Evolutionary conservation across 2,797 vertebrate genomes (phyloP), one percentile per base, ranked within the genome.

Genomic region (Chelmon rostratus): DNA sequence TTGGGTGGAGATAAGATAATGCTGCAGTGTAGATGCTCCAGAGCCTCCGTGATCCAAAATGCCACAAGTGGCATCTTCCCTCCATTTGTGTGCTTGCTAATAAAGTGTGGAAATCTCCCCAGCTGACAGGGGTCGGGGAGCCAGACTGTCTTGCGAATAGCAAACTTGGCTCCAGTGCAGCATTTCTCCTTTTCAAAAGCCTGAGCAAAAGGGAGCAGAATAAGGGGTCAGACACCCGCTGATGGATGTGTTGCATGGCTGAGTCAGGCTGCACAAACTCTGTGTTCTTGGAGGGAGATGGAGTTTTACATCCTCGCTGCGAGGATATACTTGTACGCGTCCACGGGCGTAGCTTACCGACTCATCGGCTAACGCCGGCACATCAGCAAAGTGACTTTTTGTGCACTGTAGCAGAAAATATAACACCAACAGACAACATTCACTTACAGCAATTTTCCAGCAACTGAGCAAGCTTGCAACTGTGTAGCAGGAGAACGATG

Each of bases 91-190:
- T 63, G 19, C 40, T 42, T 21, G 25, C 40, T 85, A 72, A 86
- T 78, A 82, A 87, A 86, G 68, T 54, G 83, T 79, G 44, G 47
- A 82, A 85, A 76, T 81, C 71, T 79, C 28, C 46, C 42, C 63
- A 40, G 74, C 82, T 75, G 71, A 65, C 73, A 59, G 47, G 28
- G 83, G 78, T 84, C 73, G 73, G 37, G 33, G 37, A 77, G 47
- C 25, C 74, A 50, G 52, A 62, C 37, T 19, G 6, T 66, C 68
- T 79, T 23, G 7, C 62, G 73, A 86, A 84, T 72, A 76, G 46
- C 57, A 73, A 80, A 80, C 47, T 65, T 40, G 8, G 70, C 76
- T 69, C 53, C 44, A 68, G 47, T 13, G 2, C 21, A 13, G 44
- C 73, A 56, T 70, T 31, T 76, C 33, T 71, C 18, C 37, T 6